Evolutionary conservation across 2,113 vertebrate genomes (phyloP).

Genomic region (Scopus umbretta): DNA sequence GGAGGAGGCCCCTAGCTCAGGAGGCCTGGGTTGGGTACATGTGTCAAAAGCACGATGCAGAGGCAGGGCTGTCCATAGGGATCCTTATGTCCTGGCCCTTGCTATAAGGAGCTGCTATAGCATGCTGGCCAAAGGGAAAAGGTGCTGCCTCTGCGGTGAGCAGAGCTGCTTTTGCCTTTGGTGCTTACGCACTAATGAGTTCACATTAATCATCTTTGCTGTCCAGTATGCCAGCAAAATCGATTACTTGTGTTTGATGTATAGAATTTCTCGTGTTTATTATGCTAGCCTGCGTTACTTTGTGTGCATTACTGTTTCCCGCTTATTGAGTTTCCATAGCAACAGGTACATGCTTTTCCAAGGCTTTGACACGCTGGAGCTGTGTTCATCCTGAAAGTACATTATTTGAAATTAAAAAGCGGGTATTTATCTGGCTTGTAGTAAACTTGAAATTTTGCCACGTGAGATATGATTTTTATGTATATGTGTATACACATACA

Average conservation of each 20-base stretch:
- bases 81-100: not conserved
- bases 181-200: not conserved
- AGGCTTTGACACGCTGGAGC: not conserved
- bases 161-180: not conserved
- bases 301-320: not conserved
- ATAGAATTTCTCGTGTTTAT: not conserved
- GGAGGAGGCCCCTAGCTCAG: not conserved
- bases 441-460: not conserved
- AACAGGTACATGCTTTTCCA: not conserved
- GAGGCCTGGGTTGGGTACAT: not conserved
- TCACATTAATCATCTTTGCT: conserved; percentile 9
- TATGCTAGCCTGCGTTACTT: not conserved
- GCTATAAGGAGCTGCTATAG: not conserved
- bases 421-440: not conserved
- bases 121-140: conserved; percentile 15
- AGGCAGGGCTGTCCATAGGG: not conserved
- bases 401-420: not conserved
- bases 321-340: not conserved
- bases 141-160: not conserved
- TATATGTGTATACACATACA: not conserved
- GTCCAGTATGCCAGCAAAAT: not conserved
- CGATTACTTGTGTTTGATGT: not conserved
- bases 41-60: not conserved
- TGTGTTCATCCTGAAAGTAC: conserved; percentile 32
- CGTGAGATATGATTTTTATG: not conserved